Conservation (phyloP, 2,797 vertebrate genomes). For the Lagorchestes hirsutus region DNA sequence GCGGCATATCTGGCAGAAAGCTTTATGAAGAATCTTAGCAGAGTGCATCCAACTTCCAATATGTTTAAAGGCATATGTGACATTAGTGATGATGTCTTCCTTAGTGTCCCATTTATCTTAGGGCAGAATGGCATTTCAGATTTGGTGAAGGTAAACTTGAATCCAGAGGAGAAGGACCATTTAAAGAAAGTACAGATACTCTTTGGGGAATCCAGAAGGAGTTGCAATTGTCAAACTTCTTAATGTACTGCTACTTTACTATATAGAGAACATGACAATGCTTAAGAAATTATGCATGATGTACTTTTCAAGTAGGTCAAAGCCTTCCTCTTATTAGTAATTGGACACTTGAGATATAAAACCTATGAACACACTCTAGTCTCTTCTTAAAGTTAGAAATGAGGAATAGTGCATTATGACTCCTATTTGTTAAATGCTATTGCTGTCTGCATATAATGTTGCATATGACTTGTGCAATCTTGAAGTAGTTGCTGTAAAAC, state of each 20-base stretch:
- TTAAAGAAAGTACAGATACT: conserved; percentile 88
- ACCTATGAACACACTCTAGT: conserved; percentile 20
- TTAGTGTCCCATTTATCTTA: conserved; percentile 94
- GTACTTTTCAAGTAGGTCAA: conserved; percentile 73
- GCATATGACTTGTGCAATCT: no score
- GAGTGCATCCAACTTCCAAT: no score
- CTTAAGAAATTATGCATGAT: conserved; percentile 79
- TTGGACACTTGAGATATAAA: conserved; percentile 64
- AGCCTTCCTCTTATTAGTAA: conserved; percentile 48
- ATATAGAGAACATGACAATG: conserved; percentile 67
- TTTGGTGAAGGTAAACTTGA: conserved; percentile 95
- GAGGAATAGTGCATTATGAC: no score
- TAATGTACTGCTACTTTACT: conserved; percentile 54
- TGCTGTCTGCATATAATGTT: no score
- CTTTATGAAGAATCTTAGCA: no score
- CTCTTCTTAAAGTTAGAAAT: no score
- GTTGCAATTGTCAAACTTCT: conserved; percentile 89
- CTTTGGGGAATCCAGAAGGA: no score
- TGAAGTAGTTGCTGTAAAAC: no score
- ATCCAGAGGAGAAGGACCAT: conserved; percentile 93
- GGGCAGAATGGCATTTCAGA: conserved; percentile 94
- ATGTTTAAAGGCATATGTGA: conserved; percentile 92
- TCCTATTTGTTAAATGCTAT: no score
- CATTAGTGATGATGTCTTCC: conserved; percentile 92
- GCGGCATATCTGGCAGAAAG: no score